Percentiles rank a stretch among this genome's conserved stretches.
phyloP scores from a whole-genome alignment of 2,113 vertebrate genomes.

The Ondatra zibethicus region DNA sequence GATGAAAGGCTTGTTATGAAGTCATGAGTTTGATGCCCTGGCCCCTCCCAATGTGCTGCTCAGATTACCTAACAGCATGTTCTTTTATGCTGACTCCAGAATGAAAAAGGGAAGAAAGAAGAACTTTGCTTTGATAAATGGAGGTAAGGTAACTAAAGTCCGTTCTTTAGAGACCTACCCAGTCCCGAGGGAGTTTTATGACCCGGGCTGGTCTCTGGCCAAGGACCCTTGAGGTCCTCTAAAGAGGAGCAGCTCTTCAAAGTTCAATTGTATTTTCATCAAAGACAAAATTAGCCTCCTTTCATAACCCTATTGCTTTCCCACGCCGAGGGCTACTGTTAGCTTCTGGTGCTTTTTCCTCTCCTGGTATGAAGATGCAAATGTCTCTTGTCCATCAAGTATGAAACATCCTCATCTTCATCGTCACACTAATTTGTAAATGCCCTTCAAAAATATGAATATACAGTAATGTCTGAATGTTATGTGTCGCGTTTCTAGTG shows the following conservation, averaged over 20 bases:
- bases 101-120: background rate
- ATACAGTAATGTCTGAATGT: background rate
- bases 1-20: background rate
- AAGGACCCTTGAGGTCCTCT: background rate
- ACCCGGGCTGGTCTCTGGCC: background rate
- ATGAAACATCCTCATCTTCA: background rate
- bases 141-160: constrained; percentile 18
- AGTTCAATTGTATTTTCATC: background rate
- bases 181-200: background rate
- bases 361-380: background rate
- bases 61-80: background rate
- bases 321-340: background rate
- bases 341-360: background rate
- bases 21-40: background rate
- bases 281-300: constrained; percentile 27
- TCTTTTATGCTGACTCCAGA: constrained; percentile 7
- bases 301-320: background rate
- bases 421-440: background rate
- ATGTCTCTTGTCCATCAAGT: background rate
- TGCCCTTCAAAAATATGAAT: background rate
- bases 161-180: background rate
- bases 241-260: constrained; percentile 9
- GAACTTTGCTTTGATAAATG: constrained; percentile 24
- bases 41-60: background rate
- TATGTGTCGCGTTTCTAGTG: background rate